Percentiles rank a stretch among this genome's conserved stretches.
phyloP scores from a whole-genome alignment of 2,797 vertebrate genomes.

The Eupleurogrammus muticus region DNA sequence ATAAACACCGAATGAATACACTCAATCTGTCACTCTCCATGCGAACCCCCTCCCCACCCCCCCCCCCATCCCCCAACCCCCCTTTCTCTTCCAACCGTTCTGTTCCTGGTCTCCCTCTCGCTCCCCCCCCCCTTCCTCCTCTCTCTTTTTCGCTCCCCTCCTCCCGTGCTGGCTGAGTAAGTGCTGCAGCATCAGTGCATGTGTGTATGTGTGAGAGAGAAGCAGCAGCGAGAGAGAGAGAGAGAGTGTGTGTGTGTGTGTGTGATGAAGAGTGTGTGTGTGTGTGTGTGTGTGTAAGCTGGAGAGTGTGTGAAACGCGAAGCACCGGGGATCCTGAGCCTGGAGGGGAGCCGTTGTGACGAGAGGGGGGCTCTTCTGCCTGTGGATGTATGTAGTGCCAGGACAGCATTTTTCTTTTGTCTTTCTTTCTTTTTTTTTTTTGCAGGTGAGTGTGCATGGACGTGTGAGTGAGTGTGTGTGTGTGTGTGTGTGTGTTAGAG shows the following conservation, averaged over 20 bases:
- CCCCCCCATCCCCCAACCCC: conserved; percentile 27
- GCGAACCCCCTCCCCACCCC: conserved; percentile 22
- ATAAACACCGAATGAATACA: conserved; percentile 32
- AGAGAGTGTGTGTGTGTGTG: conserved; percentile 59
- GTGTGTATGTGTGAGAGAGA: conserved; percentile 68
- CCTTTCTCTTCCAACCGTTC: conserved; percentile 52
- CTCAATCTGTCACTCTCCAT: conserved; percentile 36
- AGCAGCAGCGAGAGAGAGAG: conserved; percentile 27
- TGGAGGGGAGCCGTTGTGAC: conserved; percentile 69
- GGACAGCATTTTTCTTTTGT: conserved; percentile 61
- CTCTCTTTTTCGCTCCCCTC: conserved; percentile 66
- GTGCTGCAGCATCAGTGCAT: conserved; percentile 83
- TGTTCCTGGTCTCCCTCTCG: conserved; percentile 64
- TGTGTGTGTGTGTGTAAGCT: conserved; percentile 60
- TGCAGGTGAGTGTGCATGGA: conserved; percentile 45
- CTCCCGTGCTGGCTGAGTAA: conserved; percentile 78
- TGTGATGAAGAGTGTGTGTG: conserved; percentile 54
- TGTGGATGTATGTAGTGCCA: conserved; percentile 74
- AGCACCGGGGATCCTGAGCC: conserved; percentile 76
- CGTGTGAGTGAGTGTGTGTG: conserved; percentile 37
- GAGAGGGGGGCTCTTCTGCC: conserved; percentile 70
- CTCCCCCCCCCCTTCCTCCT: background rate
- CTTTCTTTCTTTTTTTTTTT: background rate
- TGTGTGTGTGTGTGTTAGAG: conserved; percentile 53
- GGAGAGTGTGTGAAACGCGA: conserved; percentile 69